Base-by-base conservation (phyloP, 2,113 vertebrate species). In the Morone saxatilis region DNA sequence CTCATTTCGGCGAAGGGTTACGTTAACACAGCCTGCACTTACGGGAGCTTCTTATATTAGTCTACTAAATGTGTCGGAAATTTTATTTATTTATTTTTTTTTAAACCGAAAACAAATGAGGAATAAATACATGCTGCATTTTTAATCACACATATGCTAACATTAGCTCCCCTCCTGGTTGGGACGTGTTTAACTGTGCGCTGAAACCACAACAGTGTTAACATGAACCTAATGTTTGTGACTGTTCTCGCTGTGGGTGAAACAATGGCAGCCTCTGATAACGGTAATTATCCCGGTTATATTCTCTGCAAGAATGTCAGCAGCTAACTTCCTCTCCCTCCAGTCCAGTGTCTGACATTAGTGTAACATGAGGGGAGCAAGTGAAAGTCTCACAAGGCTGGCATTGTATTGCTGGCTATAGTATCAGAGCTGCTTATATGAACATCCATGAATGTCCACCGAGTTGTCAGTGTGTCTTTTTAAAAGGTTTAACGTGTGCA, bases 101-200 rank as follows among this genome's bases (percentile, higher is more conserved):
- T 36, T 47, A n/a, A 8, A 31, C 6, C 0, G 1, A 17, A 36
- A 16, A 31, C n/a, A 65, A 68, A 13, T 31, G 31, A 31, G 31
- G 14, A 45, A 59, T 19, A 20, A 71, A 71, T 41, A 43, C 20
- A 3, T 7, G 3, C 4, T 73, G 14, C 25, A 78, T 80, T 54
- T 83, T 60, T 67, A 65, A 74, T 78, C 22, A 40, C 12, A 51
- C 62, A 69, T 17, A 89, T 72, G 83, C 85, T 93, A 84, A 80
- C 78, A 48, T 84, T 84, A 82, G 88, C 77, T 48, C 4, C 40
- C 76, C 51, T 61, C 12, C 4, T 50, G 77, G 11, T 5, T 2
- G 60, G n/a, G 22, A 14, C 13, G 60, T 56, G 72, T 40, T 31
- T 31, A 31, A 31, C 31, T 25, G 61, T 57, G 79, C 81, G 79